A percentile compares a stretch with the other conserved stretches of the same genome.
Evolutionary conservation across 1,140 invertebrate genomes (phyloP).

Genomic region (Habropoda laboriosa): DNA sequence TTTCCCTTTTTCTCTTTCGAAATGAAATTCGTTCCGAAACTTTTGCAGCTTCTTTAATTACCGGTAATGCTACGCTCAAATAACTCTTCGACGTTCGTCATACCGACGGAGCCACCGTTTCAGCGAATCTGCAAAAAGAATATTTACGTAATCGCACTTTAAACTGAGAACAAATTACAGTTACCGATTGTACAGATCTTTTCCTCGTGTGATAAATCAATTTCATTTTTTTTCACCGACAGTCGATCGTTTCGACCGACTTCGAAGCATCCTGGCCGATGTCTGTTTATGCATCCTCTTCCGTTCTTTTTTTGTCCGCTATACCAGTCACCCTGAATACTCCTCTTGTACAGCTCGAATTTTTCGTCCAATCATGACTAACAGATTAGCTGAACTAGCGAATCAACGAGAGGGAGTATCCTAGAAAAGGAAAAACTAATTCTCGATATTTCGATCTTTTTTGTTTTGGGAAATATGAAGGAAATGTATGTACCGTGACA

Average conservation of each 20-base stretch:
- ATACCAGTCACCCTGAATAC: not conserved
- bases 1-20: not conserved
- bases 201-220: not conserved
- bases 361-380: not conserved
- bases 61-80: not conserved
- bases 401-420: no score
- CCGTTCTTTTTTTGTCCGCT: not conserved
- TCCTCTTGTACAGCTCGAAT: not conserved
- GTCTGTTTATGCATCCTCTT: not conserved
- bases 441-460: no score
- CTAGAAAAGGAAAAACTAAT: no score
- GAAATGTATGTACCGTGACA: no score
- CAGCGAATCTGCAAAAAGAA: not conserved
- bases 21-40: not conserved
- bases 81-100: not conserved
- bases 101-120: not conserved
- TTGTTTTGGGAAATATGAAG: no score
- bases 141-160: not conserved
- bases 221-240: not conserved
- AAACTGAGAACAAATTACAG: not conserved
- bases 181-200: not conserved
- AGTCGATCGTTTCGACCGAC: not conserved
- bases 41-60: slow-evolving; percentile 42
- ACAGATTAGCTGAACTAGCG: not conserved
- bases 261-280: not conserved